Percentiles rank a stretch among this genome's conserved stretches.
These are phyloP conservation scores for Hypolimnas misippus DNA, from an alignment of 2,888 invertebrate species.

Conservation along the genomic window DNA sequence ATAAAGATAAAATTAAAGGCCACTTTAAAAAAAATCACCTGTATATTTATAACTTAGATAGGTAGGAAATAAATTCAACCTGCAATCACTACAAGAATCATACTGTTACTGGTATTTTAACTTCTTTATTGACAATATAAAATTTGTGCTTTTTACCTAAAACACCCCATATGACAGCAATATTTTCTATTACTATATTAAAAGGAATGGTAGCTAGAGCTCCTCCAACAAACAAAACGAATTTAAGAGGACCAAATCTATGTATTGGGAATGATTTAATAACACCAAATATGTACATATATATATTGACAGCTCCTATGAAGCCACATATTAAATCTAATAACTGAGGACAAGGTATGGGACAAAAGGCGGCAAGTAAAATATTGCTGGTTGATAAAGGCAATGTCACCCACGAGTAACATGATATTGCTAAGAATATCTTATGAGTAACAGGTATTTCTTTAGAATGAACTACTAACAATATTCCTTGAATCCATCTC, in stretches of 20 bases:
- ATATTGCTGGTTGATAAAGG: constrained; percentile 96
- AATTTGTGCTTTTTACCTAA: constrained; percentile 98
- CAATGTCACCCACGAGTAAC: constrained; percentile 98
- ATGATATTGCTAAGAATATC: constrained; percentile 92
- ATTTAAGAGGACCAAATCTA: constrained; percentile 91
- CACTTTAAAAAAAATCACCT: no score
- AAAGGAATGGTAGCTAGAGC: constrained; percentile 96
- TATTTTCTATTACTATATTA: constrained; percentile 96
- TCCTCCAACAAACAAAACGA: constrained; percentile 91
- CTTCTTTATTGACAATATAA: constrained; percentile 97
- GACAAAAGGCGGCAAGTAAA: constrained; percentile 92
- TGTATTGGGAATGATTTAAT: constrained; percentile 96
- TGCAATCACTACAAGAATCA: constrained; percentile 57
- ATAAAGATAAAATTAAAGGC: no score
- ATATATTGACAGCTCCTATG: constrained; percentile 96
- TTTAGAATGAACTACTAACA: constrained; percentile 94
- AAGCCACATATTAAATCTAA: constrained; percentile 95
- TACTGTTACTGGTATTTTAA: constrained; percentile 87
- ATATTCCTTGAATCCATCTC: constrained; percentile 97
- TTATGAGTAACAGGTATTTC: constrained; percentile 91
- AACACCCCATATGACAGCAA: constrained; percentile 97
- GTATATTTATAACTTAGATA: no score
- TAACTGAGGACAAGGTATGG: constrained; percentile 92
- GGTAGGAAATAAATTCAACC: neutral
- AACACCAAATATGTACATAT: constrained; percentile 99